These are phyloP conservation scores for Oconnorella tubifera DNA, from an alignment of 2,888 invertebrate genomes.

Conservation along the genomic window DNA sequence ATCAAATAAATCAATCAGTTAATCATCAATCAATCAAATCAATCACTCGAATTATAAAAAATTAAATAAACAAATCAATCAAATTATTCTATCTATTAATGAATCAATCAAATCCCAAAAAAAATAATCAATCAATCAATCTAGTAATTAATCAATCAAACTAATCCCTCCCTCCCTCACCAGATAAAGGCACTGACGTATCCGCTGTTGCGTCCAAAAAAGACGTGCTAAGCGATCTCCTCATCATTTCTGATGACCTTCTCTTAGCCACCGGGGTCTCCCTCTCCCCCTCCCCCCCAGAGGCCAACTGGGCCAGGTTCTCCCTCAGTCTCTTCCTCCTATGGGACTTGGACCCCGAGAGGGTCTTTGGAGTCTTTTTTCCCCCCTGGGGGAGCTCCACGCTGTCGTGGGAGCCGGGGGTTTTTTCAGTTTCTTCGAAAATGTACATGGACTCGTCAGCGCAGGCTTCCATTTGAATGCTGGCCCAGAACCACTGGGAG, in stretches of 20 bases:
- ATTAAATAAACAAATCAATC: too few species aligned
- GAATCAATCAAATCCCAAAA: too few species aligned
- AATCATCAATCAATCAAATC: too few species aligned
- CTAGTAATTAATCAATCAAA: too few species aligned
- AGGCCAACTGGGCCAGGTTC: conserved; percentile 62
- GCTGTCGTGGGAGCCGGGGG: conserved; percentile 5
- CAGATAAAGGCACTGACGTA: conserved; percentile 29
- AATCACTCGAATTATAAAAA: too few species aligned
- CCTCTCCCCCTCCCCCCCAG: conserved; percentile 51
- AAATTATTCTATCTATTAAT: too few species aligned
- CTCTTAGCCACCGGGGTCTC: conserved; percentile 64
- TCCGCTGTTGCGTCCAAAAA: conserved; percentile 79
- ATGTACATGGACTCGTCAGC: conserved; percentile 85
- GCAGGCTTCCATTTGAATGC: conserved; percentile 90
- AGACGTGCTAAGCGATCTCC: conserved; percentile 79
- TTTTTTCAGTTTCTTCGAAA: conserved; percentile 57
- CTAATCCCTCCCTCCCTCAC: too few species aligned
- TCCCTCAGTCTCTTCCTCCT: conserved; percentile 75
- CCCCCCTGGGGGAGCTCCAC: neutral
- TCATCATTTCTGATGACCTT: conserved; percentile 79
- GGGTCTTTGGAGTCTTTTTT: conserved; percentile 29
- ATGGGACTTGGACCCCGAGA: conserved; percentile 59
- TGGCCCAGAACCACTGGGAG: conserved; percentile 86
- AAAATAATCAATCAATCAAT: too few species aligned
- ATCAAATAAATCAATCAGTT: too few species aligned